These are phyloP conservation scores for Conistra vaccinii DNA, from an alignment of 2,888 invertebrate genomes.

Conservation along the genomic window DNA sequence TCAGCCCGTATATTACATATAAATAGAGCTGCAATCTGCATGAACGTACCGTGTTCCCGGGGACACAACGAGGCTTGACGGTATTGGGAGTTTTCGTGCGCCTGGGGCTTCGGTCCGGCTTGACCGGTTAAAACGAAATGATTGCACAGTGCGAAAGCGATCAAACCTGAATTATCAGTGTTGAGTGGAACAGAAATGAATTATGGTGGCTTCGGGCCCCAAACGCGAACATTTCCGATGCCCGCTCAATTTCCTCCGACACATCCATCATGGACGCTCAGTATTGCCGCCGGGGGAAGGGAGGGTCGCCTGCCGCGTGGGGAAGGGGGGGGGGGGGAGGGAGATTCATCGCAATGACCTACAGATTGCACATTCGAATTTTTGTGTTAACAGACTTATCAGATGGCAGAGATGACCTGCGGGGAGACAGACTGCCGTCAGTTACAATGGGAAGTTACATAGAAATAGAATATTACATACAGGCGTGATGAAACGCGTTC, in stretches of 20 bases:
- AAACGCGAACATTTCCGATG: conserved; percentile 70
- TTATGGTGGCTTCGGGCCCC: conserved; percentile 49
- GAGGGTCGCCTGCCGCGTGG: neutral
- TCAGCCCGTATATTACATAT: no score
- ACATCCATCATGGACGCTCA: conserved; percentile 70
- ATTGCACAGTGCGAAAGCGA: conserved; percentile 31
- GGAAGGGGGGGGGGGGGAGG: no score
- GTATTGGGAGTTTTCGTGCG: no score
- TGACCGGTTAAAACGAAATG: no score
- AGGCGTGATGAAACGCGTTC: no score
- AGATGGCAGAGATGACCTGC: no score
- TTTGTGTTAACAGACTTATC: conserved; percentile 47
- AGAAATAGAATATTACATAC: neutral
- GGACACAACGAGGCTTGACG: no score
- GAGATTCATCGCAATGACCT: conserved; percentile 60
- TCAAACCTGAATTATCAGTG: conserved; percentile 67
- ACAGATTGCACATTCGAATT: conserved; percentile 62
- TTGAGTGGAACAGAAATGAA: conserved; percentile 65
- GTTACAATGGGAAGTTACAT: no score
- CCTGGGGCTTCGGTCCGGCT: no score
- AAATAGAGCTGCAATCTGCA: no score
- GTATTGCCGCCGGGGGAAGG: conserved; percentile 17
- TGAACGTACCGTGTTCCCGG: no score
- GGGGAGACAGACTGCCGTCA: no score
- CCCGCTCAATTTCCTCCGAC: conserved; percentile 72